Conservation (phyloP, 2,113 vertebrate species). For the Aspidoscelis tigris region DNA sequence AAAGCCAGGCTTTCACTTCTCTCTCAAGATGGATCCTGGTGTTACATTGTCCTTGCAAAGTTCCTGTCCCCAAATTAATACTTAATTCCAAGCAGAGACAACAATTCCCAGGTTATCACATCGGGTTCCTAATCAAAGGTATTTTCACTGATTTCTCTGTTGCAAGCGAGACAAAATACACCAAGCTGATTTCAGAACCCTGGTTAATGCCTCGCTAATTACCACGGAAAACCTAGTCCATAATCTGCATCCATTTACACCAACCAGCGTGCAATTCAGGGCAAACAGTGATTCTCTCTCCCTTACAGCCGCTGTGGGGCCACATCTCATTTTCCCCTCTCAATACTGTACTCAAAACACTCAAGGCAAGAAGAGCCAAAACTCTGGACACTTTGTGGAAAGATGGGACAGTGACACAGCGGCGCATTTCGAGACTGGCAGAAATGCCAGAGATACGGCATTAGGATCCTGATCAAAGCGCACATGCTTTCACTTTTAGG, state of each 20-base stretch:
- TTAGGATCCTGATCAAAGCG: too few species aligned
- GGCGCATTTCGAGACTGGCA: constrained; percentile 29
- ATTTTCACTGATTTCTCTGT: neutral
- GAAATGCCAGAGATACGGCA: neutral
- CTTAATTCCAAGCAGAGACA: neutral
- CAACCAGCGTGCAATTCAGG: fast-evolving
- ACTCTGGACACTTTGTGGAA: neutral
- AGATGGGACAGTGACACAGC: constrained; percentile 23
- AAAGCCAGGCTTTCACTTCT: neutral
- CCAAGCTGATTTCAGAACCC: fast-evolving
- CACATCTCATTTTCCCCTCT: neutral
- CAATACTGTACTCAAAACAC: neutral
- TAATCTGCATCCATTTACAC: fast-evolving
- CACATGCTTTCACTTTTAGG: too few species aligned
- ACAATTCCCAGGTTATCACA: neutral
- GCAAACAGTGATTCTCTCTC: too few species aligned
- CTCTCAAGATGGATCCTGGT: neutral
- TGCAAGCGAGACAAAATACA: neutral
- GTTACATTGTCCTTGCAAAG: neutral
- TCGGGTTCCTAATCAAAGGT: neutral
- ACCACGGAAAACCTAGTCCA: neutral
- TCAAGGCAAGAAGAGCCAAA: neutral
- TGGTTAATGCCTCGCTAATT: neutral
- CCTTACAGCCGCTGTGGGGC: neutral
- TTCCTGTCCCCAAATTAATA: neutral